Evolutionary conservation across 2,888 invertebrate genomes (phyloP).

Genomic region (Agonopterix heracliana): DNA sequence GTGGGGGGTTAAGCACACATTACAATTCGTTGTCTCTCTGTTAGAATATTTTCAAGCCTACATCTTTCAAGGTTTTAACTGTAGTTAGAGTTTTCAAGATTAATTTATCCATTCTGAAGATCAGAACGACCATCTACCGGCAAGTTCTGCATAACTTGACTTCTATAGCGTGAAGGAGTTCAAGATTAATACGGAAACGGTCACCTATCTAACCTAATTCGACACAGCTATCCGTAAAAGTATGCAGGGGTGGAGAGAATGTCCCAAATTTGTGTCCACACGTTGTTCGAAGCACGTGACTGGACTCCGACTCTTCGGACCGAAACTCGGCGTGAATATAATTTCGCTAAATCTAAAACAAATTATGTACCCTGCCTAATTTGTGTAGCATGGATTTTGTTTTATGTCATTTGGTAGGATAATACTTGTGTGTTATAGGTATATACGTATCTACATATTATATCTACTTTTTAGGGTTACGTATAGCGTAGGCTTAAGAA

Average conservation of each 20-base stretch:
- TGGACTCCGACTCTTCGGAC: slow-evolving; percentile 10
- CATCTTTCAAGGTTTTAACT: not conserved
- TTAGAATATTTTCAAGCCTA: no score
- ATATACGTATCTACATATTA: not conserved
- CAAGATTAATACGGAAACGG: not conserved
- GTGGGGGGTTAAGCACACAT: no score
- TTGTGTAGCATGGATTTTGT: slow-evolving; percentile 19
- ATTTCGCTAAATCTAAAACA: slow-evolving; percentile 26
- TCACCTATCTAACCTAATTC: not conserved
- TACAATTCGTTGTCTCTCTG: no score
- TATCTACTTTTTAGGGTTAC: no score
- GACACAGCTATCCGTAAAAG: not conserved
- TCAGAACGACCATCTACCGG: not conserved
- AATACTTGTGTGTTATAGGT: not conserved
- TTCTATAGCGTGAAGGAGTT: not conserved
- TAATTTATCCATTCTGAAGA: not conserved
- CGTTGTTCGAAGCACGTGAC: slow-evolving; percentile 13
- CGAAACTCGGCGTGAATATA: slow-evolving; percentile 4
- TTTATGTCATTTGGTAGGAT: slow-evolving; percentile 14
- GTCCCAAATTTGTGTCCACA: slow-evolving; percentile 5
- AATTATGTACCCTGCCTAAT: slow-evolving; percentile 25
- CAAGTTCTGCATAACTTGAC: not conserved
- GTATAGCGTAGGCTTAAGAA: no score
- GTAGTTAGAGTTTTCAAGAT: not conserved
- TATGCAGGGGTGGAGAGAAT: not conserved